A percentile compares a stretch with the other conserved stretches of the same genome.
Evolutionary conservation across 35 echinoderm and acorn worm genomes (phyloP).

Genomic region (Apostichopus parvimensis): DNA sequence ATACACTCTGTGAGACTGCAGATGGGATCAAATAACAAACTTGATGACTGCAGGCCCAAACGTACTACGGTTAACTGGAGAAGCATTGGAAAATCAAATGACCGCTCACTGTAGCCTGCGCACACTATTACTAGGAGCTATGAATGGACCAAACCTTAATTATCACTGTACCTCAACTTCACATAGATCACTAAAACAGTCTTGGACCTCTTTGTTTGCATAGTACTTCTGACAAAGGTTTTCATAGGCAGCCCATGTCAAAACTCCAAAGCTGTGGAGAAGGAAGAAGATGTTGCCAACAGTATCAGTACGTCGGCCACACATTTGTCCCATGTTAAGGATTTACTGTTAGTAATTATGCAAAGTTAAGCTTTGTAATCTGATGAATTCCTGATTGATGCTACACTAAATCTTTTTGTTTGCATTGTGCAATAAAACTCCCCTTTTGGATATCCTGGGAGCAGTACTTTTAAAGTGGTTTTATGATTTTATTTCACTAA

Average conservation of each 20-base stretch:
- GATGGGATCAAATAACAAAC: not conserved
- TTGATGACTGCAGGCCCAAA: not conserved
- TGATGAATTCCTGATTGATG: too few species aligned
- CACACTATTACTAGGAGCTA: not conserved
- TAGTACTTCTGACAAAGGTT: slow-evolving; percentile 18
- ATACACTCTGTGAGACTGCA: not conserved
- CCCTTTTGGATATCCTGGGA: not conserved
- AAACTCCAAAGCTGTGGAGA: not conserved
- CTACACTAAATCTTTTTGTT: not conserved
- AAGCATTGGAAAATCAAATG: not conserved
- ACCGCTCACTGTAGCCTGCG: not conserved
- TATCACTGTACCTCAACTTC: slow-evolving; percentile 8
- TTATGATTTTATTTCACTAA: too few species aligned
- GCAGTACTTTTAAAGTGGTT: not conserved
- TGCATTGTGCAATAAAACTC: not conserved
- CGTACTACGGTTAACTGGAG: not conserved
- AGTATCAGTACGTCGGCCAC: not conserved
- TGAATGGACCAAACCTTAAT: not conserved
- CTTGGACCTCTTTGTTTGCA: not conserved
- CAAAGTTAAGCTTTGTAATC: not conserved
- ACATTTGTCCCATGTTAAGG: not conserved
- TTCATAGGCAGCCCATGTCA: not conserved
- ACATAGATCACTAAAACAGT: not conserved
- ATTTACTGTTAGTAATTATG: not conserved
- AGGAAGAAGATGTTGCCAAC: not conserved